phyloP scores from a whole-genome alignment of 2,113 vertebrate species.

The Malurus alboscapulatus region DNA sequence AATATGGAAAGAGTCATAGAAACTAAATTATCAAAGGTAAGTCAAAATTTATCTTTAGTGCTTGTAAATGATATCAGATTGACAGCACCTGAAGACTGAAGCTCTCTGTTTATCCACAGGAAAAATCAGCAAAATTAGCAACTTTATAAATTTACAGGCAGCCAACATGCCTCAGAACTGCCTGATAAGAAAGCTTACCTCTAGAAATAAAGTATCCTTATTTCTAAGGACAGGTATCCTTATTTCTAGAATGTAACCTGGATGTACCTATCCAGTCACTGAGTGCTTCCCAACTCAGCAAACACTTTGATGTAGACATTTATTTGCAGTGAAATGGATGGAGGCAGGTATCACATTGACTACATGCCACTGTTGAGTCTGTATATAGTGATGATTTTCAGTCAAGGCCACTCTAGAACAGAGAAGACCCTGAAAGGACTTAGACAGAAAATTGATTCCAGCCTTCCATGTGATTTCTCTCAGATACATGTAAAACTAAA shows the following conservation, averaged over 20 bases:
- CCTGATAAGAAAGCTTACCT: background rate
- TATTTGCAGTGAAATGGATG: background rate
- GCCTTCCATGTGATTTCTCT: background rate
- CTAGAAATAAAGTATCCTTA: background rate
- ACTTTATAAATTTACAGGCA: background rate
- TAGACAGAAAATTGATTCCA: background rate
- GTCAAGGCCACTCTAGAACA: background rate
- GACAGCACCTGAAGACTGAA: constrained; percentile 33
- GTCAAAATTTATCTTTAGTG: constrained; percentile 65
- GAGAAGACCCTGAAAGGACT: background rate
- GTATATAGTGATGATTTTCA: background rate
- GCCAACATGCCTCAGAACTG: background rate
- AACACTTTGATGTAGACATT: background rate
- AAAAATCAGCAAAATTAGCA: background rate
- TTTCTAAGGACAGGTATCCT: background rate
- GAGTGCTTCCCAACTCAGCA: background rate
- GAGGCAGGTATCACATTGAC: background rate
- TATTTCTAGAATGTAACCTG: background rate
- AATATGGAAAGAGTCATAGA: constrained; percentile 81
- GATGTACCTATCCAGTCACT: background rate
- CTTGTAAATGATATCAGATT: constrained; percentile 38
- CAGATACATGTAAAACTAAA: background rate
- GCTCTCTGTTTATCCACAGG: constrained; percentile 6
- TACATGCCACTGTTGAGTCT: background rate
- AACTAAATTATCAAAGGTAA: constrained; percentile 73